phyloP scores from a whole-genome alignment of 2,113 vertebrate genomes.

The Aspiorhynchus laticeps region DNA sequence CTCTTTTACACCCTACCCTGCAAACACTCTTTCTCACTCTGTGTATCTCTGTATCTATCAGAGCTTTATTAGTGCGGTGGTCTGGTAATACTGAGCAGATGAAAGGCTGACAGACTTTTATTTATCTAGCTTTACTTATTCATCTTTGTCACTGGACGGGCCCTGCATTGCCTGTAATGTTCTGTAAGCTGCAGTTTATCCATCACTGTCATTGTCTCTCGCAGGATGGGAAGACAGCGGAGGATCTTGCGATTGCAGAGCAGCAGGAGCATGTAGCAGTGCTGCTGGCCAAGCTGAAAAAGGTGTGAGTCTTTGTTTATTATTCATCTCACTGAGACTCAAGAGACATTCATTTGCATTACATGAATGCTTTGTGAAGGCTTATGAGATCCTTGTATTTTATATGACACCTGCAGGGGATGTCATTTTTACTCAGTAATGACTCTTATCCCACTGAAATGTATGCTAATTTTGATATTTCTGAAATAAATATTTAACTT shows the following conservation, averaged over 20 bases:
- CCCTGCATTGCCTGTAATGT: slow-evolving; percentile 19
- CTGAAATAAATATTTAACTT: neutral
- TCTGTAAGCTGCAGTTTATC: slow-evolving; percentile 24
- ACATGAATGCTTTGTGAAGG: neutral
- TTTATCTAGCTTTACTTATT: slow-evolving; percentile 31
- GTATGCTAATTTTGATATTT: neutral
- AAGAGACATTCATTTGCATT: slow-evolving; percentile 12
- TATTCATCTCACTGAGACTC: slow-evolving; percentile 2
- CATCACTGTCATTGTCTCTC: slow-evolving; percentile 50
- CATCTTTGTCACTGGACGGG: slow-evolving; percentile 9
- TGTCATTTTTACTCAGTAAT: neutral
- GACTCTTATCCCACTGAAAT: neutral
- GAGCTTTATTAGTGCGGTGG: neutral
- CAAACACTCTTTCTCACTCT: neutral
- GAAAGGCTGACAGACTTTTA: slow-evolving; percentile 31
- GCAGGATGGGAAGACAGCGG: slow-evolving; percentile 93
- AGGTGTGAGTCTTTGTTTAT: slow-evolving; percentile 74
- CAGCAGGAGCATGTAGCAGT: slow-evolving; percentile 85
- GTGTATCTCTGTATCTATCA: slow-evolving; percentile 25
- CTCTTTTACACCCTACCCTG: neutral
- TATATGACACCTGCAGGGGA: neutral
- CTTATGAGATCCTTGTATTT: neutral
- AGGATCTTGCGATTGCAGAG: slow-evolving; percentile 86
- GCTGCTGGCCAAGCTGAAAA: slow-evolving; percentile 88
- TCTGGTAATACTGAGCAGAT: slow-evolving; percentile 30